Evolutionary conservation across 2,888 invertebrate genomes (phyloP).

Genomic region (Tridacna crocea): DNA sequence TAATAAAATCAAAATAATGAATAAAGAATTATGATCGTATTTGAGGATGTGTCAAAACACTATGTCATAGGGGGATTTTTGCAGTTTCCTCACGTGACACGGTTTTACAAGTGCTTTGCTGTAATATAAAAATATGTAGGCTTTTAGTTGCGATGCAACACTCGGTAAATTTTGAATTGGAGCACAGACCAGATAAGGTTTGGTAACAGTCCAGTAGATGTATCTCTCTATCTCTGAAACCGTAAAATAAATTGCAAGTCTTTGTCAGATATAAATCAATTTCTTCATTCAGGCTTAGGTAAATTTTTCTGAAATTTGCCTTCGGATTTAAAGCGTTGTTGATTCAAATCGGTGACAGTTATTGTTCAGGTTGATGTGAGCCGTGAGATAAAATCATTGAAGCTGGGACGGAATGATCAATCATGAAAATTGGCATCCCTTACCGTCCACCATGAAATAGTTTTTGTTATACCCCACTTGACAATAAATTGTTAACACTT

Average conservation of each 20-base stretch:
- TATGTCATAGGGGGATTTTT: too few relatives aligned
- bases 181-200: background rate
- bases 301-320: conserved; percentile 42
- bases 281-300: conserved; percentile 39
- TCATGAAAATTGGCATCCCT: conserved; percentile 51
- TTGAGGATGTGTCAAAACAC: too few relatives aligned
- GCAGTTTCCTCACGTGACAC: too few relatives aligned
- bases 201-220: background rate
- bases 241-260: conserved; percentile 51
- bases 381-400: conserved; percentile 55
- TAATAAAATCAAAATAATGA: too few relatives aligned
- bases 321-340: conserved; percentile 34
- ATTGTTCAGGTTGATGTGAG: conserved; percentile 52
- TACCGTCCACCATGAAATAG: conserved; percentile 40
- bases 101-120: background rate
- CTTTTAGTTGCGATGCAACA: too few relatives aligned
- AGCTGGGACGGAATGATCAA: conserved; percentile 53
- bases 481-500: conserved; percentile 42
- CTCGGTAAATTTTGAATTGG: too few relatives aligned
- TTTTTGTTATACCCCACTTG: conserved; percentile 40
- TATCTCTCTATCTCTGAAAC: conserved; percentile 12
- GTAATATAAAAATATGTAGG: background rate
- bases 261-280: conserved; percentile 53
- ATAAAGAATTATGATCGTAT: too few relatives aligned
- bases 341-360: conserved; percentile 53